Percentiles rank a stretch among this genome's conserved stretches.
Conservation (phyloP, 1,140 invertebrate genomes). For the Pentalonia nigronervosa region DNA sequence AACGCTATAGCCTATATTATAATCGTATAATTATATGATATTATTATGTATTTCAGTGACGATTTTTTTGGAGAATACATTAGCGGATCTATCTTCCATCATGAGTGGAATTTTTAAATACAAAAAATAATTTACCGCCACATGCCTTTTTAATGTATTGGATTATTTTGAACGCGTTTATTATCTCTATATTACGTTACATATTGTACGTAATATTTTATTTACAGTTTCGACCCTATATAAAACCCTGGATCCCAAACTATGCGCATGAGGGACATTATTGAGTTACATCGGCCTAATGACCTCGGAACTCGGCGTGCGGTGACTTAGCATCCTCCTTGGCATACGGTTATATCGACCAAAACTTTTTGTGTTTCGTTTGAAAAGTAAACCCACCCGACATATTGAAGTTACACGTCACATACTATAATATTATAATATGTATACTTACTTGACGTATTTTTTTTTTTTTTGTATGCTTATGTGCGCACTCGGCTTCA, state of each 20-base stretch:
- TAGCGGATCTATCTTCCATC: not conserved
- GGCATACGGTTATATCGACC: not conserved
- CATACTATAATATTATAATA: not conserved
- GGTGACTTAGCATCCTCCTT: not conserved
- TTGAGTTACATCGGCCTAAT: not conserved
- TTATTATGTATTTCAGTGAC: not conserved
- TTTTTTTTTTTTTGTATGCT: not conserved
- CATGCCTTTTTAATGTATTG: not conserved
- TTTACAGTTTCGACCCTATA: not conserved
- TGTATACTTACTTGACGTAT: not conserved
- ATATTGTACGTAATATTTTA: not conserved
- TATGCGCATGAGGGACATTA: not conserved
- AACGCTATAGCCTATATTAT: not conserved
- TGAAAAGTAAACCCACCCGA: not conserved
- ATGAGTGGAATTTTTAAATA: not conserved
- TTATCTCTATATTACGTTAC: not conserved
- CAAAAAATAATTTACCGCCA: not conserved
- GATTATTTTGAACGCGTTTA: not conserved
- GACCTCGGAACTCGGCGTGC: not conserved
- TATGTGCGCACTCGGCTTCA: not conserved
- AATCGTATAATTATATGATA: too few relatives aligned
- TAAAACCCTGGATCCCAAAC: not conserved
- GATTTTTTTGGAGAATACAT: too few relatives aligned
- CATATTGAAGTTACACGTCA: not conserved
- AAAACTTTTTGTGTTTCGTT: not conserved